Conservation (phyloP, 1,140 invertebrate genomes). For the Nasonia vitripennis region DNA sequence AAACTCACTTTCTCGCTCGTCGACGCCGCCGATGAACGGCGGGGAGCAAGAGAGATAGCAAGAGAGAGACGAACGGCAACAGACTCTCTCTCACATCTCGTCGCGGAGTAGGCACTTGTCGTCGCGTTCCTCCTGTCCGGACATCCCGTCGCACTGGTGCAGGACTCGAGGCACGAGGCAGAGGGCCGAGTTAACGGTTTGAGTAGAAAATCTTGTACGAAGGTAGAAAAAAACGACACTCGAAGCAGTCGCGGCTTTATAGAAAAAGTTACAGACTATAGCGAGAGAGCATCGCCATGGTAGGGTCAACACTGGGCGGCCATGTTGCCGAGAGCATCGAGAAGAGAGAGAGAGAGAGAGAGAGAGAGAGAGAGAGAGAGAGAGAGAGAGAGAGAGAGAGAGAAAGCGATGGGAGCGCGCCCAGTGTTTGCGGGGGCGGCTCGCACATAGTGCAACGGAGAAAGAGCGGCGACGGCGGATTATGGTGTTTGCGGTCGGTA, state of each 20-base stretch:
- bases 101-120: background rate
- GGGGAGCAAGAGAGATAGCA: background rate
- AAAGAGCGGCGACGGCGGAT: background rate
- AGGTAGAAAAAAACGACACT: background rate
- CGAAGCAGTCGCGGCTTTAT: background rate
- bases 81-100: conserved; percentile 10
- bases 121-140: background rate
- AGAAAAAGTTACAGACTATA: conserved; percentile 59
- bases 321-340: conserved; percentile 63
- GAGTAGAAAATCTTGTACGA: conserved; percentile 14
- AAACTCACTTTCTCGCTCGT: conserved; percentile 45
- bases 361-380: conserved; percentile 18
- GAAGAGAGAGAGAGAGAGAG: conserved; percentile 23
- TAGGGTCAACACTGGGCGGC: conserved; percentile 66
- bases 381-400: conserved; percentile 16
- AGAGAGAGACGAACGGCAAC: background rate
- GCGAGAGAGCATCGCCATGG: conserved; percentile 68
- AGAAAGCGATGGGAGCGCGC: conserved; percentile 42
- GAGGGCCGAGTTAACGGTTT: background rate
- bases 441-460: background rate
- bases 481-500: conserved; percentile 31
- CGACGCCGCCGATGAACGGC: conserved; percentile 25
- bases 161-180: background rate
- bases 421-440: conserved; percentile 49
- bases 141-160: background rate